phyloP scores from a whole-genome alignment of 2,797 vertebrate genomes.

The Carapus acus region DNA sequence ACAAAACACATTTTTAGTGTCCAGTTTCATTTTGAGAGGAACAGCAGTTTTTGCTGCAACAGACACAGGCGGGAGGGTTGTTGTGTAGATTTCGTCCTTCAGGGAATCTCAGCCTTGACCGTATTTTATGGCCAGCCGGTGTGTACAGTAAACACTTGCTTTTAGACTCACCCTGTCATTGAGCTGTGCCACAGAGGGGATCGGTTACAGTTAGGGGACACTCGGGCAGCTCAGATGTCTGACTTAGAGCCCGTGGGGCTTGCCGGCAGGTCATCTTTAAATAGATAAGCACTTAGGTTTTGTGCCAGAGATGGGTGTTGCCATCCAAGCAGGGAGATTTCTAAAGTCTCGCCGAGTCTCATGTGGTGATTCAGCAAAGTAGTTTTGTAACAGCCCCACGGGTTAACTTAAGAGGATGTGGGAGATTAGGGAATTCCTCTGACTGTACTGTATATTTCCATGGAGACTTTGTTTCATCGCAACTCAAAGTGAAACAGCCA shows the following conservation, averaged over 20 bases:
- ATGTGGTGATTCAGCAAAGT: slow-evolving; percentile 59
- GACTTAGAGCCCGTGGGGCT: slow-evolving; percentile 39
- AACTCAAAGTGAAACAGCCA: neutral
- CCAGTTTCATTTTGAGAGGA: neutral
- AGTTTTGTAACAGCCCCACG: slow-evolving; percentile 10
- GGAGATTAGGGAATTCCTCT: slow-evolving; percentile 15
- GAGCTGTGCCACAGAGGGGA: slow-evolving; percentile 61
- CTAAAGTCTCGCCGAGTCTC: slow-evolving; percentile 43
- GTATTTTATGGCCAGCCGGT: slow-evolving; percentile 27
- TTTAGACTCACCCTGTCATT: slow-evolving; percentile 57
- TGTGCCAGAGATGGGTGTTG: slow-evolving; percentile 33
- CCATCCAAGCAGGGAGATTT: slow-evolving; percentile 54
- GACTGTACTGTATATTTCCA: slow-evolving; percentile 6
- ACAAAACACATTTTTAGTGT: slow-evolving; percentile 29
- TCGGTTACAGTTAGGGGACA: slow-evolving; percentile 58
- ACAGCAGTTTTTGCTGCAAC: slow-evolving; percentile 4
- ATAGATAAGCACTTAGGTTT: slow-evolving; percentile 75
- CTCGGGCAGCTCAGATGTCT: slow-evolving; percentile 62
- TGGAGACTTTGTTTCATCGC: neutral
- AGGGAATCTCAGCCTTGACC: slow-evolving; percentile 28
- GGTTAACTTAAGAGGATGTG: slow-evolving; percentile 1
- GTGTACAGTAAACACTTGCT: slow-evolving; percentile 13
- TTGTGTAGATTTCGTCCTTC: slow-evolving; percentile 21
- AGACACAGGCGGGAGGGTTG: slow-evolving; percentile 10
- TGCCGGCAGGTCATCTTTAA: slow-evolving; percentile 67